These are phyloP conservation scores for Arion vulgaris DNA, from an alignment of 1,140 invertebrate species.

Conservation along the genomic window DNA sequence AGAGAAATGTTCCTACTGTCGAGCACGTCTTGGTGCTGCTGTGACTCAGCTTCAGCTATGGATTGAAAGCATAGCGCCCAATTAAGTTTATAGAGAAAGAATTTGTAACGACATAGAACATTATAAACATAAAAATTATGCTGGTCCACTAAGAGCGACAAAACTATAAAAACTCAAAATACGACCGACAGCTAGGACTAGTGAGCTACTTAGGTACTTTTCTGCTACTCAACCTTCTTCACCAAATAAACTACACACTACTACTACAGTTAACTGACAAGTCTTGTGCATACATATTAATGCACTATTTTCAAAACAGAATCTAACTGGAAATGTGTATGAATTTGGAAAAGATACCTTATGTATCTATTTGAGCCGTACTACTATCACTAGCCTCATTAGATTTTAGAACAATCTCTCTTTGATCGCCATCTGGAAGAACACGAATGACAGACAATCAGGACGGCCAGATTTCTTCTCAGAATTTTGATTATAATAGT, in stretches of 20 bases:
- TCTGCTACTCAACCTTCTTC: no score
- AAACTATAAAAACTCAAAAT: no score
- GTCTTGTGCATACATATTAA: background rate
- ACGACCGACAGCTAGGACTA: no score
- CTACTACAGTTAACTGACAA: background rate
- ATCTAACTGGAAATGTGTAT: background rate
- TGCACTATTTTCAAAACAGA: background rate
- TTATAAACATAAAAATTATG: background rate
- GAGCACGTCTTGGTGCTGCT: background rate
- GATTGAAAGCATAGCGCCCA: background rate
- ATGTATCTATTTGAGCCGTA: background rate
- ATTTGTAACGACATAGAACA: background rate
- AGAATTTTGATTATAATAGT: background rate
- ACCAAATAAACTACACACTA: no score
- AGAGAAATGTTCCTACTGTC: background rate
- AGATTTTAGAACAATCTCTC: background rate
- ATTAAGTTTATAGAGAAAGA: background rate
- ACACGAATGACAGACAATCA: slow-evolving; percentile 4
- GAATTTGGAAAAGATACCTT: background rate
- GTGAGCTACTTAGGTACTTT: no score
- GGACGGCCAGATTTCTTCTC: background rate
- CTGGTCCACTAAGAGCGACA: background rate
- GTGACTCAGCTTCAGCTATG: background rate
- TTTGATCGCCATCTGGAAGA: background rate
- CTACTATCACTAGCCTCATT: background rate